Evolutionary conservation across 2,888 invertebrate genomes (phyloP), one percentile per base, ranked within the genome.

Genomic region (Lepidonotus clava): DNA sequence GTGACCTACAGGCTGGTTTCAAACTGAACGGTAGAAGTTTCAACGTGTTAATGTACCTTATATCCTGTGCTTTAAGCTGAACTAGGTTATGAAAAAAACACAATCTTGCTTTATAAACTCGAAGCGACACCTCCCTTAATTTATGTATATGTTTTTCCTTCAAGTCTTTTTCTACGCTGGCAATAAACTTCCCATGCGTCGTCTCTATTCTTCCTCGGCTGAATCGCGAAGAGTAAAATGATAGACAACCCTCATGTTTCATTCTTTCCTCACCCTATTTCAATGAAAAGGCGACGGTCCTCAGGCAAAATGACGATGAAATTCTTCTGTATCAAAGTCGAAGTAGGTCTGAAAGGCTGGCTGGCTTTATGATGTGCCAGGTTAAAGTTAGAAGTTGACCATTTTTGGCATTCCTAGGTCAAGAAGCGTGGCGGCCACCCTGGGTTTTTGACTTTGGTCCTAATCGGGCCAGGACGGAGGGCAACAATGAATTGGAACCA

Each of bases 401-500:
- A 71, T 71, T 71, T 34, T 38, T 71, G 71, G 38, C 71, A 71
- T 71, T 71, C 71, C 34, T 71, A 21, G 71, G 36, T 71, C 71
- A 71, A 38, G 36, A 71, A 21, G 21, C 71, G 71, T 71, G 71
- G 34, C 71, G 36, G 14, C 38, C 71, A 71, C 71, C 71, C 71
- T 24, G n/a, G n/a, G n/a, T n/a, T n/a, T n/a, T 14, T 2, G 71
- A 34, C 36, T 21, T 32, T 24, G 66, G 18, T 24, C 71, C 21
- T 14, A 71, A 71, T 71, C 71, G 36, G 34, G 36, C 36, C 46
- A 14, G 18, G 36, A 38, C 71, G 71, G 36, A 71, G 71, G 71
- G 71, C 34, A 8, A 71, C 71, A 71, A 71, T 71, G 36, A 71
- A 71, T 71, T 71, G 71, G 71, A 71, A 71, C 71, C 71, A 71